Evolutionary conservation across 2,888 invertebrate species (phyloP), one percentile per base, ranked within the genome.

Genomic region (Atethmia centrago): DNA sequence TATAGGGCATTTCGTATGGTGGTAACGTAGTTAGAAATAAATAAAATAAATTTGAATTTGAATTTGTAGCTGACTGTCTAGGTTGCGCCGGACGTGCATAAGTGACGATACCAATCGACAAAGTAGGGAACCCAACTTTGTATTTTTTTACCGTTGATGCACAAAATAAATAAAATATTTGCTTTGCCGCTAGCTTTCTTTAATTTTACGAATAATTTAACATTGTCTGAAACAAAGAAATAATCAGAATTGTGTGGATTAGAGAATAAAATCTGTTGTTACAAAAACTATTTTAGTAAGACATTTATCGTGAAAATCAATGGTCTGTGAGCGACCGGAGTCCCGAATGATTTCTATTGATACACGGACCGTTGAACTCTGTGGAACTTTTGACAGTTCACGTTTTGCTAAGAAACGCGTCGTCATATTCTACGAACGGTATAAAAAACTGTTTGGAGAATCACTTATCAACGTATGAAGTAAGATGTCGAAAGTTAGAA

Each of bases 221-320:
- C 69, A 62, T 81, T 21, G 31, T 19, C 36, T 28, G n/a, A 77
- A 72, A 72, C 67, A 71, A 85, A 82, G 51, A 53, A 63, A 53
- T 70, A 65, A 56, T 85, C 51, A 25, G 63, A 77, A 69, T 65
- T 25, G 61, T 61, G 62, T 51, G 74, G 61, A 79, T 87, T 87
- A 79, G 62, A 79, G 67, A 87, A 66, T n/a, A 68, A 75, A 75
- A 80, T 76, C 62, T 83, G 77, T 64, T 72, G 68, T 47, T 49
- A 47, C 58, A 76, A 77, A 77, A 85, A 71, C 74, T 79, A 73
- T 77, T 81, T 36, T n/a, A 58, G 40, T 70, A 64, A 62, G 80
- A 69, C 78, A 79, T 80, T 80, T 89, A 87, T 87, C 87, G 88
- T 88, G 82, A 88, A 84, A 85, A 74, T 85, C 86, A 86, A 88